Percentiles rank a stretch among this genome's conserved stretches.
These are phyloP conservation scores for Hyla sarda DNA, from an alignment of 2,113 vertebrate species.

Conservation along the genomic window DNA sequence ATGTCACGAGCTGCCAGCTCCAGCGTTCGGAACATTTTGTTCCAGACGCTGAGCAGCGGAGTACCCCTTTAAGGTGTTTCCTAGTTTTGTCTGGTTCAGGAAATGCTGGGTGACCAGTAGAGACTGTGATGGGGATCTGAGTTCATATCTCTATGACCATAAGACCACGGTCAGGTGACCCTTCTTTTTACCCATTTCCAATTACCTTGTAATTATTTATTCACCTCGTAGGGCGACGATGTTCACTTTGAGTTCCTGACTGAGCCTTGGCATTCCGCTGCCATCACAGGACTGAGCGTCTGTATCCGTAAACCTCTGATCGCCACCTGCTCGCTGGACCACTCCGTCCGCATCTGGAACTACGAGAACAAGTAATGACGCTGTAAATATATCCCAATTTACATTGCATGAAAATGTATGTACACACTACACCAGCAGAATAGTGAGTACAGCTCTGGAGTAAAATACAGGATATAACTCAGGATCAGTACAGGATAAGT, in stretches of 20 bases:
- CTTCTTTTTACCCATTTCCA: neutral
- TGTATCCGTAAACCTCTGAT: slow-evolving; percentile 88
- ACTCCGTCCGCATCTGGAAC: slow-evolving; percentile 93
- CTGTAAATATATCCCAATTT: neutral
- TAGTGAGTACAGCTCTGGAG: neutral
- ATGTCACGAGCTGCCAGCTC: too few relatives aligned
- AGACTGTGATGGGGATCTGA: too few relatives aligned
- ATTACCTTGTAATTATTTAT: neutral
- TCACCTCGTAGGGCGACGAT: slow-evolving; percentile 74
- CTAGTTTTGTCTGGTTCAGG: too few relatives aligned
- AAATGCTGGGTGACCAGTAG: too few relatives aligned
- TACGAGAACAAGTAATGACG: slow-evolving; percentile 84
- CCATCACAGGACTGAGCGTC: slow-evolving; percentile 85
- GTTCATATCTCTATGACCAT: too few relatives aligned
- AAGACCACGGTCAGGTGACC: neutral
- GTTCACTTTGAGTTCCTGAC: slow-evolving; percentile 83
- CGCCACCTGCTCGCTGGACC: slow-evolving; percentile 91
- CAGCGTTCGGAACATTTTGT: too few relatives aligned
- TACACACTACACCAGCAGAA: neutral
- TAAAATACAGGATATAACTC: neutral
- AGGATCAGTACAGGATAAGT: neutral
- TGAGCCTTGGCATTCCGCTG: slow-evolving; percentile 83
- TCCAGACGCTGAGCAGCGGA: too few relatives aligned
- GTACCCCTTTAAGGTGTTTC: too few relatives aligned
- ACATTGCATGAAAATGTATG: neutral